Evolutionary conservation across 2,797 vertebrate genomes (phyloP).

Genomic region (Amblyraja radiata): DNA sequence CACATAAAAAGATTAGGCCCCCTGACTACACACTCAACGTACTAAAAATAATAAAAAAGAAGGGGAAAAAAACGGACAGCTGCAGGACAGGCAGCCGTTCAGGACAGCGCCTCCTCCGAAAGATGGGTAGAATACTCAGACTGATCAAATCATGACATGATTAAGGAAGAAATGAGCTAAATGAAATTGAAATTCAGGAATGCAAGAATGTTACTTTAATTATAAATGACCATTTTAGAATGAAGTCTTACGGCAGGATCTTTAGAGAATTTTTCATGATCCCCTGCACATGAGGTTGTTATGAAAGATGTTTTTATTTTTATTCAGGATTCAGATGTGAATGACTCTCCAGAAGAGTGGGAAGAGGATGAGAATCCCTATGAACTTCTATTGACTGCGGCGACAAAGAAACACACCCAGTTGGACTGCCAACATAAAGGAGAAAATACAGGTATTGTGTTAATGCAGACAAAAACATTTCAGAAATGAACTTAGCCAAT

Average conservation of each 20-base stretch:
- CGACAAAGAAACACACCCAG: conserved; percentile 70
- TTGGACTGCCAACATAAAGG: conserved; percentile 42
- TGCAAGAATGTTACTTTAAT: background rate
- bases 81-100: too few relatives aligned
- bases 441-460: conserved; percentile 27
- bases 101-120: too few relatives aligned
- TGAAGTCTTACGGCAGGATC: background rate
- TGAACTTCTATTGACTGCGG: conserved; percentile 79
- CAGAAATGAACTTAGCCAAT: background rate
- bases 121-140: background rate
- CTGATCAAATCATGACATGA: background rate
- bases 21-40: too few relatives aligned
- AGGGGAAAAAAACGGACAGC: too few relatives aligned
- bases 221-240: background rate
- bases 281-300: background rate
- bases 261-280: background rate
- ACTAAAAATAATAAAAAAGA: too few relatives aligned
- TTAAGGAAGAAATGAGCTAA: background rate
- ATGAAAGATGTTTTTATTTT: background rate
- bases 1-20: too few relatives aligned
- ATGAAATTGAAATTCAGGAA: background rate
- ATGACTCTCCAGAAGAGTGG: conserved; percentile 49
- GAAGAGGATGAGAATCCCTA: conserved; percentile 84
- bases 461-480: background rate
- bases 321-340: conserved; percentile 50